These are phyloP conservation scores for Panthera leo DNA, from an alignment of 2,113 vertebrate genomes.

Conservation along the genomic window DNA sequence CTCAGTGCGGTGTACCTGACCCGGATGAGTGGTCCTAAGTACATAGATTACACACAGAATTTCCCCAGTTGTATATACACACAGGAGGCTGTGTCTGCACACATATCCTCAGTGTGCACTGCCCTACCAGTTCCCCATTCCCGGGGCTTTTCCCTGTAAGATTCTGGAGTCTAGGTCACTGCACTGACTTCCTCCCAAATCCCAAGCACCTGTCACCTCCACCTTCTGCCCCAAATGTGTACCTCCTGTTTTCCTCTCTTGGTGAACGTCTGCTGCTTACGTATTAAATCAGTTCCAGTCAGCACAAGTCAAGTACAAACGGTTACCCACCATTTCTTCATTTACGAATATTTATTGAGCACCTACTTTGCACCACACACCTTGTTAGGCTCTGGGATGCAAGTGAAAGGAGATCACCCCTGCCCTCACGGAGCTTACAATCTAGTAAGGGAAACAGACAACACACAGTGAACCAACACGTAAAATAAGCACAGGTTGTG, in stretches of 20 bases:
- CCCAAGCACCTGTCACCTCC: not conserved
- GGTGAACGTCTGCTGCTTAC: not conserved
- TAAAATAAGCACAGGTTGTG: not conserved
- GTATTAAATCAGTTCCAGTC: not conserved
- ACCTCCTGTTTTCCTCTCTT: not conserved
- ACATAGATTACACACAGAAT: not conserved
- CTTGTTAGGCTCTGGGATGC: conserved; percentile 14
- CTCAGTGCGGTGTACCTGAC: not conserved
- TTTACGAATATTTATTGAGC: conserved; percentile 58
- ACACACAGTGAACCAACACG: not conserved
- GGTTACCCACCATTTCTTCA: not conserved
- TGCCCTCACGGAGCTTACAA: conserved; percentile 58
- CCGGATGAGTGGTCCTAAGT: not conserved
- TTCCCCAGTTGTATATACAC: not conserved
- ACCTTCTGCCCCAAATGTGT: not conserved
- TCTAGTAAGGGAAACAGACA: conserved; percentile 41
- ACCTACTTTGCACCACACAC: not conserved
- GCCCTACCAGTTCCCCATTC: not conserved
- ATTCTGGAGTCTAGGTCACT: not conserved
- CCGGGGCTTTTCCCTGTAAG: not conserved
- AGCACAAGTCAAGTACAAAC: not conserved
- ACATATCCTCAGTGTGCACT: not conserved
- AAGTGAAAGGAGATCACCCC: not conserved
- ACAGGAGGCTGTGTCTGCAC: not conserved
- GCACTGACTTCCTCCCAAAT: not conserved